A percentile compares a stretch with the other conserved stretches of the same genome.
These are phyloP conservation scores for Lasaia peninsularis DNA, from an alignment of 1,140 invertebrate genomes.

Conservation along the genomic window DNA sequence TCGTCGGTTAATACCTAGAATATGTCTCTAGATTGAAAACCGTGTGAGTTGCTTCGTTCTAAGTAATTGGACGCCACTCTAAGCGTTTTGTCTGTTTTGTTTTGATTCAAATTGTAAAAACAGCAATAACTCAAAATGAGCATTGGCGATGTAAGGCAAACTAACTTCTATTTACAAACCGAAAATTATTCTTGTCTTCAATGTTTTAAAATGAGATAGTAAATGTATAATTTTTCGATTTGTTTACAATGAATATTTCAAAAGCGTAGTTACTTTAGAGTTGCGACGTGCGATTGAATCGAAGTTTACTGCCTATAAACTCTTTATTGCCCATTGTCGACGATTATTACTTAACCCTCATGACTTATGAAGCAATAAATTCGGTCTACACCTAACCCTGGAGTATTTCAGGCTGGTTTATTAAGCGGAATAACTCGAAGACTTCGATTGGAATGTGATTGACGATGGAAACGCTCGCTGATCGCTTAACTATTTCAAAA, in stretches of 20 bases:
- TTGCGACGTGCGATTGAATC: slow-evolving; percentile 50
- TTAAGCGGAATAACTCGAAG: neutral
- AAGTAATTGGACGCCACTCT: no score
- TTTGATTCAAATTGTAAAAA: no score
- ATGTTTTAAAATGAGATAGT: neutral
- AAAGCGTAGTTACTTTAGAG: slow-evolving; percentile 42
- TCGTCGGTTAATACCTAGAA: no score
- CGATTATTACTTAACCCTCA: slow-evolving; percentile 71
- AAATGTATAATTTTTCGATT: slow-evolving; percentile 3
- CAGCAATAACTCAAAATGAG: no score
- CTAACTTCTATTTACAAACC: no score
- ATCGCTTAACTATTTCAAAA: no score
- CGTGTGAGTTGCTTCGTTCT: no score
- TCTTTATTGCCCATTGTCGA: slow-evolving; percentile 72
- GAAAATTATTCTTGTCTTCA: neutral
- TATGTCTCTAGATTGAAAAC: no score
- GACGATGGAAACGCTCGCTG: neutral
- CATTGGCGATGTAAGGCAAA: no score
- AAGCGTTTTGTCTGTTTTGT: no score
- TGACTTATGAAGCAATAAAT: slow-evolving; percentile 74
- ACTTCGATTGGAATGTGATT: slow-evolving; percentile 5
- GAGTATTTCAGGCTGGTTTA: slow-evolving; percentile 23
- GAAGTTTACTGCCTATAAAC: slow-evolving; percentile 72
- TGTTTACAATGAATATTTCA: slow-evolving; percentile 3
- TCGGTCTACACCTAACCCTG: slow-evolving; percentile 52